Evolutionary conservation across 2,888 invertebrate genomes (phyloP), one percentile per base, ranked within the genome.

Genomic region (Drosophila colorata): DNA sequence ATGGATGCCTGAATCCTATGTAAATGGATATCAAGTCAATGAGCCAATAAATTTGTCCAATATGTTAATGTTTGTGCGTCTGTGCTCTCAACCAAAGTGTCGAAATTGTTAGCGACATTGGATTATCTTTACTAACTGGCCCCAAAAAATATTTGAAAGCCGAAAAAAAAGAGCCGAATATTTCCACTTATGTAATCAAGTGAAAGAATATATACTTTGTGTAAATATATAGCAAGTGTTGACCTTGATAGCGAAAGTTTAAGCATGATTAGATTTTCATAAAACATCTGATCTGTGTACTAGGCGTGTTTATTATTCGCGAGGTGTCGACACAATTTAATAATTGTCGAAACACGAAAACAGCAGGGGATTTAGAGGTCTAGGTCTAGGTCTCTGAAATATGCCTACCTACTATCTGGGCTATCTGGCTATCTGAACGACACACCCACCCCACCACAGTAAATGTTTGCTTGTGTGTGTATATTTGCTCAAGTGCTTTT

Each of bases 201-300:
- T 7, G 8, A 28, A 7, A 0, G 25, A 5, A 28, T 28, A 65
- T 41, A 35, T 20, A 20, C 20, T 20, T 4, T 20, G 20, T 20
- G 20, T 20, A 20, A 28, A 51, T 46, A 37, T 68, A 18, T 43
- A 18, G 9, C 2, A 51, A 40, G 13, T 14, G 4, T 61, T 87
- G 55, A 80, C 87, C 84, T 80, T 88, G 66, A 67, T 48, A 46
- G 7, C 47, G 18, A 7, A 52, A 59, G 46, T 46, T 56, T 16
- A 59, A 59, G 48, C 53, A 66, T 72, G 87, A 88, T 88, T 83
- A 69, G 68, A 65, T 43, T 52, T 63, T 41, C 33, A 6, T 51
- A 48, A 38, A 40, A 63, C 43, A 48, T 57, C 48, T 48, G 33
- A 58, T 61, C 33, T 44, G 38, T 31, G 7, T 18, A 41, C 11